Evolutionary conservation across 2,888 invertebrate species (phyloP).

Genomic region (Drosophila falleni): DNA sequence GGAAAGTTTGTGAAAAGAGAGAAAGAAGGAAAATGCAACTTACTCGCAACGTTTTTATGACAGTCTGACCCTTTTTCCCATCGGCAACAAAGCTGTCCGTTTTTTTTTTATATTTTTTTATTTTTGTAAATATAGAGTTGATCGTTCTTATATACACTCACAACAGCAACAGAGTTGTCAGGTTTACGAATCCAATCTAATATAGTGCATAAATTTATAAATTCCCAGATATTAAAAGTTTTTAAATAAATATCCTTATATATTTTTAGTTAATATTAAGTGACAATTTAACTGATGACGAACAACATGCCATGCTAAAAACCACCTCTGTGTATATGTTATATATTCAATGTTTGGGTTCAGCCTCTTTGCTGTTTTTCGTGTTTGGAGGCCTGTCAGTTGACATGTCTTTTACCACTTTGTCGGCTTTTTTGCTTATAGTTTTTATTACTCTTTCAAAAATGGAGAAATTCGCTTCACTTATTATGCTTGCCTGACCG

Average conservation of each 20-base stretch:
- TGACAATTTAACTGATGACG: neutral
- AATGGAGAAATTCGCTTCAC: neutral
- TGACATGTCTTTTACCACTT: slow-evolving; percentile 49
- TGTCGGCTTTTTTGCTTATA: slow-evolving; percentile 28
- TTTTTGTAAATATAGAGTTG: neutral
- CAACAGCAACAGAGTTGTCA: neutral
- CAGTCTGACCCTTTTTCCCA: slow-evolving; percentile 5
- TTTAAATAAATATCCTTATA: neutral
- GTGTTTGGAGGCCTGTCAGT: slow-evolving; percentile 11
- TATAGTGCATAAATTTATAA: neutral
- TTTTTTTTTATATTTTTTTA: no score
- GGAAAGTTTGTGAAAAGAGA: neutral
- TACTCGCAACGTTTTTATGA: slow-evolving; percentile 7
- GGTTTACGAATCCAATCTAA: no score
- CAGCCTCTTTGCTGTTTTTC: slow-evolving; percentile 53
- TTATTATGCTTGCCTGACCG: neutral
- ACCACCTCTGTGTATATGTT: neutral
- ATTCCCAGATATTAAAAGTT: neutral
- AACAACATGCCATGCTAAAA: neutral
- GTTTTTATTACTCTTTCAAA: slow-evolving; percentile 22
- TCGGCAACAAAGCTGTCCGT: slow-evolving; percentile 40
- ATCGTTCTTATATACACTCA: neutral
- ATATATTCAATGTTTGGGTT: slow-evolving; percentile 8
- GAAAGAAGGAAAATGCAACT: slow-evolving; percentile 8
- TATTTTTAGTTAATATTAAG: neutral